These are phyloP conservation scores for Lepisosteus osseus DNA, from an alignment of 2,113 vertebrate genomes.

Conservation along the genomic window DNA sequence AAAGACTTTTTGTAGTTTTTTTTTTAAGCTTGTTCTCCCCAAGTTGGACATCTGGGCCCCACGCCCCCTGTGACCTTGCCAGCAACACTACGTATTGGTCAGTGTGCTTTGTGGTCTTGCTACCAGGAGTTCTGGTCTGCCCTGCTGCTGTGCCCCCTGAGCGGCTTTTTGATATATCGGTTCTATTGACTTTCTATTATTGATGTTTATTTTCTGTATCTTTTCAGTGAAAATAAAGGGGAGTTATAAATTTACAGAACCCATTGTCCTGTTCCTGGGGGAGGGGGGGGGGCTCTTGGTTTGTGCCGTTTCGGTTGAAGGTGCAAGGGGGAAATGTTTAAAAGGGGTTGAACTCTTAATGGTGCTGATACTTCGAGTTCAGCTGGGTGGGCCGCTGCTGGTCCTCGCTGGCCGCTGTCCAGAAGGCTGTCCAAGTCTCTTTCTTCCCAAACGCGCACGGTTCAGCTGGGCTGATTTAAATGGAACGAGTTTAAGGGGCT, in stretches of 20 bases:
- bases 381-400: too few species aligned
- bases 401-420: too few species aligned
- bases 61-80: neutral
- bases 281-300: neutral
- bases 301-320: slow-evolving; percentile 22
- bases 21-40: neutral
- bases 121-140: neutral
- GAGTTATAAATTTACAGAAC: neutral
- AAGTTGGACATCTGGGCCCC: neutral
- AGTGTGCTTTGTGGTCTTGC: neutral
- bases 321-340: too few species aligned
- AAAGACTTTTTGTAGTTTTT: neutral
- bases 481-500: too few species aligned
- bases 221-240: slow-evolving; percentile 4
- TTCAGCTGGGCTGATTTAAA: too few species aligned
- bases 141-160: neutral
- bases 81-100: neutral
- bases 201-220: neutral
- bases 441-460: too few species aligned
- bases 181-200: neutral
- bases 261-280: neutral
- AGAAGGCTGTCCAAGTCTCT: too few species aligned
- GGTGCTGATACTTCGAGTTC: too few species aligned
- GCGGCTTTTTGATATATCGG: neutral
- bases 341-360: too few species aligned